These are phyloP conservation scores for Crotalus tigris DNA, from an alignment of 2,113 vertebrate species.

Conservation along the genomic window DNA sequence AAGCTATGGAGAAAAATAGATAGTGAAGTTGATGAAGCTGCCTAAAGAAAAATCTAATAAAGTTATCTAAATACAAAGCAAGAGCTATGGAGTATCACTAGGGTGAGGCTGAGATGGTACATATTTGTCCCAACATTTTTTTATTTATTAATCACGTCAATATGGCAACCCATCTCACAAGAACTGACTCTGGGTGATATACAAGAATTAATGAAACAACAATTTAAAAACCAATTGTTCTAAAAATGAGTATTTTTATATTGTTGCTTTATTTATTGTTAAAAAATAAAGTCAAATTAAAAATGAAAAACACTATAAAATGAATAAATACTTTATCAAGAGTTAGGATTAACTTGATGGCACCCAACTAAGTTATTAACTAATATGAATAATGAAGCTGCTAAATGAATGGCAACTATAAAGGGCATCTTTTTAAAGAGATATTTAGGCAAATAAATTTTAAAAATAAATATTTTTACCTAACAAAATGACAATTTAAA, in stretches of 20 bases:
- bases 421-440: not conserved
- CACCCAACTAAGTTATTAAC: not conserved
- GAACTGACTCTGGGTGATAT: not conserved
- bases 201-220: too few relatives aligned
- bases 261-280: too few relatives aligned
- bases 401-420: not conserved
- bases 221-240: too few relatives aligned
- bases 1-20: not conserved
- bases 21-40: too few relatives aligned
- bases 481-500: not conserved
- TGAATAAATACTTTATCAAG: not conserved
- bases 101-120: not conserved
- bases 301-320: not conserved
- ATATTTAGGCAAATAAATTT: not conserved
- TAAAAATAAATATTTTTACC: not conserved
- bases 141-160: not conserved
- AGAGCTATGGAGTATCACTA: not conserved
- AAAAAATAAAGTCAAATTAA: too few relatives aligned
- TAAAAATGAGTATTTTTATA: too few relatives aligned
- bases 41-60: too few relatives aligned
- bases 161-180: not conserved
- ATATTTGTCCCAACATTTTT: not conserved
- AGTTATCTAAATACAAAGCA: too few relatives aligned
- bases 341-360: not conserved
- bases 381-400: not conserved